Evolutionary conservation across 2,888 invertebrate species (phyloP).

Genomic region (Timema podura): DNA sequence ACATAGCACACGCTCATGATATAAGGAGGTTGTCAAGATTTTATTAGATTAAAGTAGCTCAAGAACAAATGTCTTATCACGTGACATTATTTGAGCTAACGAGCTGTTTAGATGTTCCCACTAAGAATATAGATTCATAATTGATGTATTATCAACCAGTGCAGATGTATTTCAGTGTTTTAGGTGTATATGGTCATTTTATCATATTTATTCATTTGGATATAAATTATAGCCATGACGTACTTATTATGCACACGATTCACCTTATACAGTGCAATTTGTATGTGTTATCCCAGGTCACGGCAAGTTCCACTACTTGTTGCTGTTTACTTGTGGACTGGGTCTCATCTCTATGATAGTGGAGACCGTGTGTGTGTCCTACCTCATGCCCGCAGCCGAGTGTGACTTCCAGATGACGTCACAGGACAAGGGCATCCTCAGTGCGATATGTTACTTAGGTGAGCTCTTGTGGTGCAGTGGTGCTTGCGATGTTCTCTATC

Average conservation of each 20-base stretch:
- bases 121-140: not conserved
- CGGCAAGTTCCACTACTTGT: conserved; percentile 58
- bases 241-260: too few species aligned
- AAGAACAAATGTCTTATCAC: too few species aligned
- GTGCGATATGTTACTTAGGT: conserved; percentile 64
- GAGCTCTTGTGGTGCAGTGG: conserved; percentile 31
- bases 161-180: conserved; percentile 11
- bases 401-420: conserved; percentile 62
- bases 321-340: conserved; percentile 58
- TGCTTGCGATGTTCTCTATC: too few species aligned
- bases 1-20: too few species aligned
- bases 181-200: too few species aligned
- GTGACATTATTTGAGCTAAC: too few species aligned
- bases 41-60: too few species aligned
- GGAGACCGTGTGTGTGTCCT: conserved; percentile 43
- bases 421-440: conserved; percentile 58
- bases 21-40: too few species aligned
- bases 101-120: too few species aligned
- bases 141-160: not conserved
- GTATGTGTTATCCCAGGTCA: conserved; percentile 45
- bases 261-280: not conserved
- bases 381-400: conserved; percentile 59
- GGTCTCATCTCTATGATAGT: conserved; percentile 64
- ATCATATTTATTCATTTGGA: not conserved
- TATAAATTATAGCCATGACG: not conserved